A percentile compares a stretch with the other conserved stretches of the same genome.
phyloP scores from a whole-genome alignment of 1,140 invertebrate species.

The Lordiphosa clarofinis region DNA sequence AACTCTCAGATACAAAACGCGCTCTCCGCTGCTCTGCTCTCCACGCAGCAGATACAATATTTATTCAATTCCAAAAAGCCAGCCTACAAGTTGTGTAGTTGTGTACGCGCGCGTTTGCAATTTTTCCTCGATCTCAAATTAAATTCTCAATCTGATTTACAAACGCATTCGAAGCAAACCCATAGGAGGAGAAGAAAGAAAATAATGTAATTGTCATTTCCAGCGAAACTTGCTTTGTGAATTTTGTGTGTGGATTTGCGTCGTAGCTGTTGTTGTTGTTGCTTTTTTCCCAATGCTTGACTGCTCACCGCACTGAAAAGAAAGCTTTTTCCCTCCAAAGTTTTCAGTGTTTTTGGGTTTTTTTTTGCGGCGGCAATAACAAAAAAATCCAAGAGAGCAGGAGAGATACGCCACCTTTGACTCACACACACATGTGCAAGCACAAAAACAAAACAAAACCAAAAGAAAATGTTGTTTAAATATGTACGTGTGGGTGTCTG shows the following conservation, averaged over 20 bases:
- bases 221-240: constrained; percentile 15
- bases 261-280: constrained; percentile 39
- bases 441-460: constrained; percentile 12
- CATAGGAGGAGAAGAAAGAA: neutral
- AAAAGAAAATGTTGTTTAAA: constrained; percentile 49
- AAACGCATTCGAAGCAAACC: neutral
- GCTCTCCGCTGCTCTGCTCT: too few species aligned
- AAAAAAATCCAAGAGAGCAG: constrained; percentile 36
- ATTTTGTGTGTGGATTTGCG: constrained; percentile 14
- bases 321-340: constrained; percentile 63
- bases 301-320: constrained; percentile 54
- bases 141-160: neutral
- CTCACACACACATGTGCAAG: constrained; percentile 25
- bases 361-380: constrained; percentile 50
- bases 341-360: constrained; percentile 14
- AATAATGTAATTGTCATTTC: constrained; percentile 23
- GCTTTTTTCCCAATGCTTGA: constrained; percentile 59
- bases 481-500: constrained; percentile 20
- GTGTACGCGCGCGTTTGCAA: constrained; percentile 17
- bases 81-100: constrained; percentile 20
- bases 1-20: too few species aligned
- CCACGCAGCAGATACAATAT: constrained; percentile 10
- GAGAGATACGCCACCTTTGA: constrained; percentile 43
- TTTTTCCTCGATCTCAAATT: constrained; percentile 12
- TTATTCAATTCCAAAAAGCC: constrained; percentile 16